These are phyloP conservation scores for Ictalurus furcatus DNA, from an alignment of 2,113 vertebrate genomes.

Conservation along the genomic window DNA sequence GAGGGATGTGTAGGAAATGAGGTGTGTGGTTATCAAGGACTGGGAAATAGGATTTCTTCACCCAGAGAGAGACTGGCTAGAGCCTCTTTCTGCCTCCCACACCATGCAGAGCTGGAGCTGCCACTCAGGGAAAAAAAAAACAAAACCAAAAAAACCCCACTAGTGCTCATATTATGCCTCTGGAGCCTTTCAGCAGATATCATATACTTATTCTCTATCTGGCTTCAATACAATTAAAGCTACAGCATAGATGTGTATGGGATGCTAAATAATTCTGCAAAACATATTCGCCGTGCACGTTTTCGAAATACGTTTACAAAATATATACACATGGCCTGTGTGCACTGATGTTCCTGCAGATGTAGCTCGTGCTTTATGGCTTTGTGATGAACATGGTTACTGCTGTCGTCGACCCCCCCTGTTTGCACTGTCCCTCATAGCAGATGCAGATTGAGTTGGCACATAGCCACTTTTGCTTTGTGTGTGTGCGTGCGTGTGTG, in stretches of 20 bases:
- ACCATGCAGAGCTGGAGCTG: constrained; percentile 18
- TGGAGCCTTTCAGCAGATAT: constrained; percentile 38
- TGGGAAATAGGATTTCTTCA: constrained; percentile 70
- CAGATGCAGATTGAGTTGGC: constrained; percentile 67
- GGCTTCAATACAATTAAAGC: background rate
- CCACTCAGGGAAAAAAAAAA: background rate
- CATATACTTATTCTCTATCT: constrained; percentile 23
- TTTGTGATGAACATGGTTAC: too few species aligned
- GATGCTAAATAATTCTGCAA: constrained; percentile 11
- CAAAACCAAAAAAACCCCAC: background rate
- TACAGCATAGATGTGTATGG: background rate
- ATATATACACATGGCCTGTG: background rate
- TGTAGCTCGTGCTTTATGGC: constrained; percentile 30
- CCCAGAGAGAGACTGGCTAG: constrained; percentile 53
- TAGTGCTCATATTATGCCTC: constrained; percentile 21
- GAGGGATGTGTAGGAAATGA: constrained; percentile 72
- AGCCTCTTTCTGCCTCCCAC: constrained; percentile 35
- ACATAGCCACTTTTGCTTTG: constrained; percentile 56
- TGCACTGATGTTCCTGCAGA: constrained; percentile 8
- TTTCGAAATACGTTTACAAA: constrained; percentile 9
- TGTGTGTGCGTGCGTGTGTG: constrained; percentile 38
- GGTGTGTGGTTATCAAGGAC: constrained; percentile 66
- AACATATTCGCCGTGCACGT: background rate
- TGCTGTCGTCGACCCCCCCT: constrained; percentile 1
- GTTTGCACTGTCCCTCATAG: constrained; percentile 56